These are phyloP conservation scores for Agapostemon virescens DNA, from an alignment of 2,888 invertebrate genomes.

Conservation along the genomic window DNA sequence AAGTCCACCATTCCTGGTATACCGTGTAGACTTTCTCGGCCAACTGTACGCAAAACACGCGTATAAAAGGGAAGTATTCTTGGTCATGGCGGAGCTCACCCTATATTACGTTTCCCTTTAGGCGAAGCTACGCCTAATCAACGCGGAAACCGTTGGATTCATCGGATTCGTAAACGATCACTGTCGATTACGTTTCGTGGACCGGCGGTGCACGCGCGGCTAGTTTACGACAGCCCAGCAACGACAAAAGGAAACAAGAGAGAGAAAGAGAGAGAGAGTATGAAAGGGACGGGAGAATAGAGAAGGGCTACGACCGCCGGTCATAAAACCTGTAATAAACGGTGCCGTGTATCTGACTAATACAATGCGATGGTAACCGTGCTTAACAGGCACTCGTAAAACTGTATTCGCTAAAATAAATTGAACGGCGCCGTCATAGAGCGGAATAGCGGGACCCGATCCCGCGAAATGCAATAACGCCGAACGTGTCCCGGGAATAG, in stretches of 20 bases:
- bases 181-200: conserved; percentile 17
- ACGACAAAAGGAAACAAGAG: conserved; percentile 23
- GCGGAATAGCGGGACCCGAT: conserved; percentile 39
- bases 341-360: conserved; percentile 62
- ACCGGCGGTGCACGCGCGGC: not conserved
- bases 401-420: conserved; percentile 59
- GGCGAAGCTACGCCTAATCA: conserved; percentile 19
- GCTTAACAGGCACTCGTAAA: conserved; percentile 61
- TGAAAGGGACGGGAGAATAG: not conserved
- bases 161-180: conserved; percentile 12
- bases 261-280: not conserved
- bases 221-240: conserved; percentile 34
- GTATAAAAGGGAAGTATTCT: not conserved
- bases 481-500: conserved; percentile 14
- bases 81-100: not conserved
- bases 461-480: conserved; percentile 18
- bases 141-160: conserved; percentile 26
- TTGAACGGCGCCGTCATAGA: conserved; percentile 50
- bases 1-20: too few species aligned
- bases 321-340: conserved; percentile 63
- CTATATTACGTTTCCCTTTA: not conserved
- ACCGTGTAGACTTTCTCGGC: not conserved
- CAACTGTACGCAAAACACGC: not conserved
- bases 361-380: conserved; percentile 57
- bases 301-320: conserved; percentile 10